phyloP scores from a whole-genome alignment of 2,797 vertebrate species.

The Diplodus sargus region DNA sequence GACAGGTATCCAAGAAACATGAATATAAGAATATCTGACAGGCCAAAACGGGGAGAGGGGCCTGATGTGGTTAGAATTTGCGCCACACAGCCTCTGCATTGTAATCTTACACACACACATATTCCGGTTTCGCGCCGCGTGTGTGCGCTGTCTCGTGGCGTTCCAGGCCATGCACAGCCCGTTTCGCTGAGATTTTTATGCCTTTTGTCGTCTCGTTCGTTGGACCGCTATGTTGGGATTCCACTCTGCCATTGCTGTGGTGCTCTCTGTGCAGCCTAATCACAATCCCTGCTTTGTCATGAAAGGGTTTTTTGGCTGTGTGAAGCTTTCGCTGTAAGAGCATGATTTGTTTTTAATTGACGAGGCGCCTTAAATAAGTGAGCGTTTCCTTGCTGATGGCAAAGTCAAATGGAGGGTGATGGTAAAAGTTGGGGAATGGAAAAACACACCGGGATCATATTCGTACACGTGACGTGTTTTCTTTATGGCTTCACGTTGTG shows the following conservation, averaged over 20 bases:
- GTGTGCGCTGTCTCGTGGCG: conserved; percentile 14
- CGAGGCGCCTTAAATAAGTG: conserved; percentile 8
- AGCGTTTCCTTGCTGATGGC: conserved; percentile 47
- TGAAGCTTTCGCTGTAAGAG: conserved; percentile 16
- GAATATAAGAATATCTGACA: conserved; percentile 62
- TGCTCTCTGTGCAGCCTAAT: conserved; percentile 1
- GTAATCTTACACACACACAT: conserved; percentile 34
- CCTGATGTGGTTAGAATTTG: conserved; percentile 49
- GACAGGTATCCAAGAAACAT: conserved; percentile 57
- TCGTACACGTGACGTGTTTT: conserved; percentile 15
- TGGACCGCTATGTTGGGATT: conserved; percentile 24
- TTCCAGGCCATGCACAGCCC: conserved; percentile 18
- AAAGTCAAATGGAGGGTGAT: conserved; percentile 59
- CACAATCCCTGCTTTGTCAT: conserved; percentile 19
- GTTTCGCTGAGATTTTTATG: conserved; percentile 2
- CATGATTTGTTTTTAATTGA: conserved; percentile 52
- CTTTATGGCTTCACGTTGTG: conserved; percentile 10
- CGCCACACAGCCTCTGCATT: conserved; percentile 39
- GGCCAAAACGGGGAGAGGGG: conserved; percentile 34
- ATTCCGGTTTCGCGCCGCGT: conserved; percentile 11
- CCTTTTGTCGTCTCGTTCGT: conserved; percentile 35
- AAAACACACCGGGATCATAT: neutral
- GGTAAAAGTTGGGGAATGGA: conserved; percentile 33
- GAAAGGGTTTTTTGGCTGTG: conserved; percentile 24
- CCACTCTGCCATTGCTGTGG: conserved; percentile 1